Base-by-base conservation (phyloP, 2,888 invertebrate species). In the Heteromyza rotundicornis region DNA sequence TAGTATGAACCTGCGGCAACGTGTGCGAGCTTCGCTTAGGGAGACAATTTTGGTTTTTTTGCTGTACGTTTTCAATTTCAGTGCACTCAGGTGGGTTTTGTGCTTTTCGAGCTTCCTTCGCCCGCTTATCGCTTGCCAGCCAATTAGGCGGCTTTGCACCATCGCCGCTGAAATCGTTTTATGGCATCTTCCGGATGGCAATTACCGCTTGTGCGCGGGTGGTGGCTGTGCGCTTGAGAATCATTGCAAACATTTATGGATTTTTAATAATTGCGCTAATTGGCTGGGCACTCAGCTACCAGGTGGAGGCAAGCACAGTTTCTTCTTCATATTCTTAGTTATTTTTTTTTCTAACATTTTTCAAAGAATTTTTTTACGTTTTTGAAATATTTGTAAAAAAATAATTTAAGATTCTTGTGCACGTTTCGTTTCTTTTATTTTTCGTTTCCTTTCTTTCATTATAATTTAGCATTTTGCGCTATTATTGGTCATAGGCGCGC, bases 211-310 rank as follows among this genome's bases (percentile, higher is more conserved):
- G 40, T 12, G 40, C 40, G n/a, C 40, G n/a, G 40, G 7, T 32
- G 12, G 5, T 32, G 5, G 3, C 10, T 40, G 40, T 10, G 10
- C 5, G 40, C 40, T 40, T 40, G 14, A n/a, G 40, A 3, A 40
- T 40, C 14, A 2, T 3, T 14, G 40, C 40, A n/a, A 40, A n/a
- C 40, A 10, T 62, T 62, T 62, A 62, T 62, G 75, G 71, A 72
- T 74, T 70, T 70, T 70, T 78, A 77, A 77, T 76, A 77, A 77
- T 74, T 74, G 74, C 75, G 68, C 75, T 76, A 76, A 76, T 76
- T 76, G 75, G 78, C 77, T n/a, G n/a, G n/a, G n/a, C n/a, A n/a
- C n/a, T n/a, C n/a, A 73, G 77, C 77, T 78, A 71, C 74, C 74
- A 74, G 74, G 77, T 77, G 74, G 76, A 70, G 17, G 47, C 3